Conservation (phyloP, 2,888 invertebrate genomes). For the Camptogramma bilineatum region DNA sequence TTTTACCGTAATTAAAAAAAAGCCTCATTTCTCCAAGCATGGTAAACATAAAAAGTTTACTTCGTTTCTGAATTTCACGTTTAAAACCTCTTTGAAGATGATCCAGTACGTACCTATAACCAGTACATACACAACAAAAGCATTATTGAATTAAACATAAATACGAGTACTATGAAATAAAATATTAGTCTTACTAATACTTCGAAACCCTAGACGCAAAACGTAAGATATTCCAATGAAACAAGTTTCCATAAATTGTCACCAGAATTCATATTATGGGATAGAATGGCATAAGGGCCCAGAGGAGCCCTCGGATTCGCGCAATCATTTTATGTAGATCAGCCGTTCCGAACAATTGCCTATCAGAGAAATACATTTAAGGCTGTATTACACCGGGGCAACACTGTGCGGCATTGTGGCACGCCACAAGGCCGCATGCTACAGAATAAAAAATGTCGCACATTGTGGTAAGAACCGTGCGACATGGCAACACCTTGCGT, state of each 20-base stretch:
- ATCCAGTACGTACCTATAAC: too few relatives aligned
- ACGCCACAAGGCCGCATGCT: too few relatives aligned
- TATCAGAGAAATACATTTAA: slow-evolving; percentile 31
- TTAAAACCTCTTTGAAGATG: too few relatives aligned
- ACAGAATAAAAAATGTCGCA: too few relatives aligned
- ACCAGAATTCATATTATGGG: slow-evolving; percentile 21
- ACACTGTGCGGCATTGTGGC: too few relatives aligned
- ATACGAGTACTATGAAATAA: background rate
- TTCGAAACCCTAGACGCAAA: background rate
- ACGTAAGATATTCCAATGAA: slow-evolving; percentile 14
- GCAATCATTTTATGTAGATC: slow-evolving; percentile 34
- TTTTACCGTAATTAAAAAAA: too few relatives aligned
- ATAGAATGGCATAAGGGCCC: slow-evolving; percentile 13
- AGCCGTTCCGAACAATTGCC: slow-evolving; percentile 29
- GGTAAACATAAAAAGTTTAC: too few relatives aligned
- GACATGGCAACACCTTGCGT: too few relatives aligned
- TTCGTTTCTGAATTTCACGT: too few relatives aligned
- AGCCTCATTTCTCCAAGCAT: too few relatives aligned
- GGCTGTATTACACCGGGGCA: too few relatives aligned
- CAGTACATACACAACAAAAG: background rate
- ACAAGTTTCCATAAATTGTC: slow-evolving; percentile 27
- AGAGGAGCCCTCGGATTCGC: slow-evolving; percentile 13
- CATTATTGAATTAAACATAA: background rate
- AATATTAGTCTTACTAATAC: background rate
- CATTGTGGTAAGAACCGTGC: too few relatives aligned